Conservation (phyloP, 2,797 vertebrate genomes). For the Oryzias sinensis region DNA sequence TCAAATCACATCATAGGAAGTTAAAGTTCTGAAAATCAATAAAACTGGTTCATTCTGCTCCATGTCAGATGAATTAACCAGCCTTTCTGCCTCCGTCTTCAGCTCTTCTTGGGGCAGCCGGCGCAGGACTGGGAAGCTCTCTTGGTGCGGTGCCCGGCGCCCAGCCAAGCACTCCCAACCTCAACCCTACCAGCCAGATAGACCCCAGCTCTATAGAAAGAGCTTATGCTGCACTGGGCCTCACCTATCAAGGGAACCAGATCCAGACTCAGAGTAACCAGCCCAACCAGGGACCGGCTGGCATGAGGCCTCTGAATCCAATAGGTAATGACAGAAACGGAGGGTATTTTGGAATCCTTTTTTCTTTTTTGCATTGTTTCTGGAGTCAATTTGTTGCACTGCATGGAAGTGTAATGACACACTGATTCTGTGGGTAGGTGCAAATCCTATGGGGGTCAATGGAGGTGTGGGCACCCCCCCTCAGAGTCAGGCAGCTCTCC, state of each 20-base stretch:
- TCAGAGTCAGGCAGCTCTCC: constrained; percentile 80
- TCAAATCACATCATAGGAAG: not conserved
- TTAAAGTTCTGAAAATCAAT: not conserved
- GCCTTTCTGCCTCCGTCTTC: constrained; percentile 7
- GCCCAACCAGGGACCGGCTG: constrained; percentile 79
- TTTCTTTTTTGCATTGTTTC: no score
- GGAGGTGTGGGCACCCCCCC: constrained; percentile 85
- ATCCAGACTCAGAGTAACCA: constrained; percentile 84
- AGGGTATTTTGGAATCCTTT: no score
- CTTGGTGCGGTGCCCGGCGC: constrained; percentile 85
- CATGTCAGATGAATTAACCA: constrained; percentile 6
- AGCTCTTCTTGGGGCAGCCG: constrained; percentile 86
- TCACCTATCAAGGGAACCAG: constrained; percentile 97
- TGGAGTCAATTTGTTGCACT: no score
- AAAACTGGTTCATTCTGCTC: no score
- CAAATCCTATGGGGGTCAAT: constrained; percentile 91
- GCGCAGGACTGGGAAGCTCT: constrained; percentile 85
- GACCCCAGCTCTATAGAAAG: constrained; percentile 98
- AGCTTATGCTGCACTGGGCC: constrained; percentile 94
- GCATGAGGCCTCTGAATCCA: constrained; percentile 86
- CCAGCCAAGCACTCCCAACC: constrained; percentile 84
- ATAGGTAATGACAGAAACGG: constrained; percentile 81
- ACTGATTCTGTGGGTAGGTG: constrained; percentile 56
- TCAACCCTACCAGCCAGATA: constrained; percentile 92
- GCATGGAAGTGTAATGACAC: not conserved